These are phyloP conservation scores for Eupithecia exiguata DNA, from an alignment of 2,888 invertebrate species.

Conservation along the genomic window DNA sequence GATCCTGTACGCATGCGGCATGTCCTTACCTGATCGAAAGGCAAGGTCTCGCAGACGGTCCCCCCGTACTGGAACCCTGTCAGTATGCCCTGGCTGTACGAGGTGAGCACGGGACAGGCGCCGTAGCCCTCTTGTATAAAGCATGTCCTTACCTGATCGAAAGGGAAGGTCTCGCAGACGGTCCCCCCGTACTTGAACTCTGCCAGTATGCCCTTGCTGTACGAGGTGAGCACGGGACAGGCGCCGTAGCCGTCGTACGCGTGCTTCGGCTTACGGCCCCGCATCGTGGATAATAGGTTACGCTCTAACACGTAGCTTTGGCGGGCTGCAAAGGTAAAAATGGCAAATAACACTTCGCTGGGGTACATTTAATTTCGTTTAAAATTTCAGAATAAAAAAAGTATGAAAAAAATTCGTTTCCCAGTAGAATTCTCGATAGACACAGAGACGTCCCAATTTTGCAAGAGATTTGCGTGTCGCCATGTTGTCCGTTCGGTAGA, in stretches of 20 bases:
- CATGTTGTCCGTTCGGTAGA: no score
- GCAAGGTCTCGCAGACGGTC: slow-evolving; percentile 94
- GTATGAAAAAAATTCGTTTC: no score
- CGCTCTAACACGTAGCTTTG: slow-evolving; percentile 90
- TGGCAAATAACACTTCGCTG: background rate
- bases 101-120: slow-evolving; percentile 83
- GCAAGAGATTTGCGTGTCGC: no score
- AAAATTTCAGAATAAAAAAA: no score
- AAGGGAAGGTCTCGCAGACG: slow-evolving; percentile 95
- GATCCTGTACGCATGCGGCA: no score
- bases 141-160: slow-evolving; percentile 86
- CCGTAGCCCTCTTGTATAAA: no score
- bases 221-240: slow-evolving; percentile 95
- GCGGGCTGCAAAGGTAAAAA: slow-evolving; percentile 83
- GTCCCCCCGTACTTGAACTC: slow-evolving; percentile 94
- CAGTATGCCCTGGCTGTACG: slow-evolving; percentile 89
- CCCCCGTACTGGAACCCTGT: slow-evolving; percentile 96
- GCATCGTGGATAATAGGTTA: slow-evolving; percentile 87
- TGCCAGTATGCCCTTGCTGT: slow-evolving; percentile 91
- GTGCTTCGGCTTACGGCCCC: slow-evolving; percentile 78
- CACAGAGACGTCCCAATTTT: no score
- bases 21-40: slow-evolving; percentile 88
- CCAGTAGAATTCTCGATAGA: no score
- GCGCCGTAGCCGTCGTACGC: slow-evolving; percentile 97
- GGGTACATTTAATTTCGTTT: no score